phyloP scores from a whole-genome alignment of 2,888 invertebrate species.

The Chymomyza amoena region DNA sequence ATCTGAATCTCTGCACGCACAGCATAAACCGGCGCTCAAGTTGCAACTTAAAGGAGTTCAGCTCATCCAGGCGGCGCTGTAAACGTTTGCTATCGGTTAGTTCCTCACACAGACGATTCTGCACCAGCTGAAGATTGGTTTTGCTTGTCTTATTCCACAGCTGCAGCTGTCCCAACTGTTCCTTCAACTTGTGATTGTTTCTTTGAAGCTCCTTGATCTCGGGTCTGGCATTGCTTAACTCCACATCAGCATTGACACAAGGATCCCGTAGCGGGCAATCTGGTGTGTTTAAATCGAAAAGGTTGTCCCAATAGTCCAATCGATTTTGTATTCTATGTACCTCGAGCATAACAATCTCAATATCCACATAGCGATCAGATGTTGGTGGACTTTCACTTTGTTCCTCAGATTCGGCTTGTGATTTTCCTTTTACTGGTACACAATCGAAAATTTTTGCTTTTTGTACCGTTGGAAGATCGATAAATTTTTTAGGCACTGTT shows the following conservation, averaged over 20 bases:
- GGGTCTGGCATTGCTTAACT: not conserved
- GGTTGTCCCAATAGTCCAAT: not conserved
- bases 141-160: constrained; percentile 20
- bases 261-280: constrained; percentile 27
- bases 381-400: not conserved
- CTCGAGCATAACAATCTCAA: not conserved
- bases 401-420: not conserved
- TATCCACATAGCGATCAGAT: not conserved
- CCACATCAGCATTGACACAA: constrained; percentile 27
- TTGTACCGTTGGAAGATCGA: not conserved
- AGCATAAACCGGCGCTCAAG: constrained; percentile 33
- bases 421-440: not conserved
- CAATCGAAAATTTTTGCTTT: not conserved
- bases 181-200: constrained; percentile 25
- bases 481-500: not conserved
- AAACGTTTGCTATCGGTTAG: constrained; percentile 1
- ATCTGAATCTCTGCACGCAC: constrained; percentile 34
- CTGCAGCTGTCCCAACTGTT: constrained; percentile 29
- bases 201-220: constrained; percentile 21
- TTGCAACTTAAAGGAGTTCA: constrained; percentile 31
- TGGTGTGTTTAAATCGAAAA: not conserved
- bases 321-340: not conserved
- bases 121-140: constrained; percentile 2
- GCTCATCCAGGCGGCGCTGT: constrained; percentile 16
- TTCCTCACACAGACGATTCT: constrained; percentile 10